Evolutionary conservation across 1,140 invertebrate genomes (phyloP).

Genomic region (Orius insidiosus): DNA sequence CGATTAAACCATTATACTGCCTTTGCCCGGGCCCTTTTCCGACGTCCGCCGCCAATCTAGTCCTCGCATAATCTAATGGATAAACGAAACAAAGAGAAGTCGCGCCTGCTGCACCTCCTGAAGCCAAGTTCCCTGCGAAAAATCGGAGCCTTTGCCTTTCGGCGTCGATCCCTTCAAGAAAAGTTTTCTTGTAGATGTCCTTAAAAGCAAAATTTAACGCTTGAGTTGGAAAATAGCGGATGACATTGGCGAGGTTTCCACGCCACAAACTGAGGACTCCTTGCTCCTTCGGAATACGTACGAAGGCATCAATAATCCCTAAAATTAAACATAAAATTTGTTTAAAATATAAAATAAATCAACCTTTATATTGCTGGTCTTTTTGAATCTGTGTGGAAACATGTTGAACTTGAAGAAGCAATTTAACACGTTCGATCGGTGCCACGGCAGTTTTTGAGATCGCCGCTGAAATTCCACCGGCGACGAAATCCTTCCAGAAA

Average conservation of each 20-base stretch:
- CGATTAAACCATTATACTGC: not conserved
- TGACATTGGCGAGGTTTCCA: conserved; percentile 81
- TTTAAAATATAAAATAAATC: too few relatives aligned
- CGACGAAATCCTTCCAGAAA: conserved; percentile 56
- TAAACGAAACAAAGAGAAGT: conserved; percentile 91
- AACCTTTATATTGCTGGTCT: conserved; percentile 33
- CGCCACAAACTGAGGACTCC: conserved; percentile 76
- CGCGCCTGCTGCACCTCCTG: conserved; percentile 75
- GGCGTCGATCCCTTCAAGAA: conserved; percentile 77
- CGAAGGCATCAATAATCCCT: conserved; percentile 46
- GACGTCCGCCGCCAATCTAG: conserved; percentile 62
- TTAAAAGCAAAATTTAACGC: conserved; percentile 48
- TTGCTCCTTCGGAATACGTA: conserved; percentile 73
- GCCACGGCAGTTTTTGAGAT: conserved; percentile 48
- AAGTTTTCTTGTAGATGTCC: conserved; percentile 71
- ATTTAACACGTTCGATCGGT: conserved; percentile 85
- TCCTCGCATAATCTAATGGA: conserved; percentile 87
- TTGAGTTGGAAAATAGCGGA: conserved; percentile 87
- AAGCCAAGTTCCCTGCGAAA: conserved; percentile 1
- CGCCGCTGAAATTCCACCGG: conserved; percentile 75
- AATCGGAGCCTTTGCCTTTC: conserved; percentile 30
- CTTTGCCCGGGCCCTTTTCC: conserved; percentile 40
- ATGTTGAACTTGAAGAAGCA: conserved; percentile 61
- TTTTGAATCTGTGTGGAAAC: conserved; percentile 65
- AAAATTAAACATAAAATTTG: too few relatives aligned